phyloP scores from a whole-genome alignment of 2,888 invertebrate species.

The Brachynemurus nebulosus region DNA sequence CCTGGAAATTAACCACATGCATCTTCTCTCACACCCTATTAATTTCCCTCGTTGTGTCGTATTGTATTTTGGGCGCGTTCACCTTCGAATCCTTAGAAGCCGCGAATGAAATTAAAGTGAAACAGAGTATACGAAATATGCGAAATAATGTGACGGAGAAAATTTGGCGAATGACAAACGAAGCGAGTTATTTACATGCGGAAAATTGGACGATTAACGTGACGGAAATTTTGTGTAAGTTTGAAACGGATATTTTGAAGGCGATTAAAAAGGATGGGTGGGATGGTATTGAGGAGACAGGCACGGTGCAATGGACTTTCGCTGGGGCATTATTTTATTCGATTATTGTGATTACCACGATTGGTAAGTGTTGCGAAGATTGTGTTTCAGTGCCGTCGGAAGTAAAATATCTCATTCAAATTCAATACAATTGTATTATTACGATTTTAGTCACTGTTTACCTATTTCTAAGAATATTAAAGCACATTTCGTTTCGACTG shows the following conservation, averaged over 20 bases:
- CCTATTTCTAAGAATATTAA: too few relatives aligned
- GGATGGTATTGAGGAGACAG: conserved; percentile 55
- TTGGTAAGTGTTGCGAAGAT: conserved; percentile 77
- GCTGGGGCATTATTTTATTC: conserved; percentile 87
- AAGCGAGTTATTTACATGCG: conserved; percentile 48
- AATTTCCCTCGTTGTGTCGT: conserved; percentile 75
- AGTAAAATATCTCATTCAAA: too few relatives aligned
- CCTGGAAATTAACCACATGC: conserved; percentile 71
- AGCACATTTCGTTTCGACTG: too few relatives aligned
- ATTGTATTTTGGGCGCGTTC: conserved; percentile 78
- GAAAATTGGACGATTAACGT: conserved; percentile 71
- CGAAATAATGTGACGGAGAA: conserved; percentile 62
- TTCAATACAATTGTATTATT: too few relatives aligned
- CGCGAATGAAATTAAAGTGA: conserved; percentile 61
- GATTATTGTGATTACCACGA: conserved; percentile 91
- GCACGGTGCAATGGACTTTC: conserved; percentile 64
- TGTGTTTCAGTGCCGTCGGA: too few relatives aligned
- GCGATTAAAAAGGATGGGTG: conserved; percentile 83
- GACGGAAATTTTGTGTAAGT: conserved; percentile 37
- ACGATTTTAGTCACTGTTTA: too few relatives aligned
- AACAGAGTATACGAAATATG: conserved; percentile 55
- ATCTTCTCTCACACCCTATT: conserved; percentile 79
- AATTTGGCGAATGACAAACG: conserved; percentile 60
- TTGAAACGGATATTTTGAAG: conserved; percentile 57
- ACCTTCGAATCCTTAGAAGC: conserved; percentile 68